Evolutionary conservation across 2,888 invertebrate genomes (phyloP).

Genomic region (Bruchidius siliquastri): DNA sequence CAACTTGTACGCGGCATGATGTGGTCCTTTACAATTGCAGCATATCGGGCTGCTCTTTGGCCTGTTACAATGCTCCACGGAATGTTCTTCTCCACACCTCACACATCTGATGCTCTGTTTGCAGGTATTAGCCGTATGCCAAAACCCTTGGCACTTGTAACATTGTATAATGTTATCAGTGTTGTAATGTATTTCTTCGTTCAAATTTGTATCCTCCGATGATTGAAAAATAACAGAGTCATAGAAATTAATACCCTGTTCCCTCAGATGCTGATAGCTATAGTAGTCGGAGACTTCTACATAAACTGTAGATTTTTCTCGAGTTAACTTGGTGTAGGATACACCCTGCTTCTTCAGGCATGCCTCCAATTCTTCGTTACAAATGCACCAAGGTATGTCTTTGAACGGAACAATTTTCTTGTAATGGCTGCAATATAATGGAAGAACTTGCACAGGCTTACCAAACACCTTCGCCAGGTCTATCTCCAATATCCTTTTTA

Average conservation of each 20-base stretch:
- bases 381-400: conserved; percentile 52
- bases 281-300: conserved; percentile 46
- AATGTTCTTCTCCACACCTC: conserved; percentile 52
- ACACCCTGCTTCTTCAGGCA: conserved; percentile 48
- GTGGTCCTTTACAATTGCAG: conserved; percentile 52
- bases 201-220: conserved; percentile 14
- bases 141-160: conserved; percentile 52
- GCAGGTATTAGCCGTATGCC: conserved; percentile 52
- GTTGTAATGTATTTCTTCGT: conserved; percentile 24
- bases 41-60: conserved; percentile 50
- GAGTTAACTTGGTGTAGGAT: conserved; percentile 41
- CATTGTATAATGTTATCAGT: conserved; percentile 49
- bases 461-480: conserved; percentile 45
- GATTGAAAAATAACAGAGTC: conserved; percentile 44
- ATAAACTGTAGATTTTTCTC: conserved; percentile 35
- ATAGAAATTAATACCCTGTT: conserved; percentile 51
- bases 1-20: conserved; percentile 51
- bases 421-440: conserved; percentile 45
- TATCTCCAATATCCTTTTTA: conserved; percentile 43
- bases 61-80: conserved; percentile 49
- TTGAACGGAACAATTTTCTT: conserved; percentile 44
- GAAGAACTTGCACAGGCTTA: conserved; percentile 47
- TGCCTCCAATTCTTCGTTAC: conserved; percentile 47
- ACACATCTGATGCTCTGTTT: conserved; percentile 49
- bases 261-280: conserved; percentile 46